Base-by-base conservation (phyloP, 2,113 vertebrate species). In the Psittacula cyanocephala region DNA sequence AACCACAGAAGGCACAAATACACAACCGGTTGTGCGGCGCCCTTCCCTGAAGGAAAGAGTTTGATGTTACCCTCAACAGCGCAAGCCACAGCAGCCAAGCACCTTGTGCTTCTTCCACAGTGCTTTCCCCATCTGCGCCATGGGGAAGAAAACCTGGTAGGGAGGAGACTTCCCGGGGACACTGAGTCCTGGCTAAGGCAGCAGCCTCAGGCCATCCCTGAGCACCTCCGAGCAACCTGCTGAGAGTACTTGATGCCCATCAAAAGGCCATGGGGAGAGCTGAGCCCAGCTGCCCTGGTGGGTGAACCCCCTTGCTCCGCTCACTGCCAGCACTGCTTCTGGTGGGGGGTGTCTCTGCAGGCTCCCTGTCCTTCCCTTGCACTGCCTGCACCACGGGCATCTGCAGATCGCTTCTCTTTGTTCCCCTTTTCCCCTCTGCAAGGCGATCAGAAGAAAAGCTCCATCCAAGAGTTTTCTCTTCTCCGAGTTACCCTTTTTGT, bases 251-350 rank as follows among this genome's bases (percentile, higher is more conserved):
- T 35, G 63, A 8, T 76, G 47, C n/a, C 65, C 63, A n/a, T 31
- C 23, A 46, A 57, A 53, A 57, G 49, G 74, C 22, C 25, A 2
- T 4, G 22, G 25, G 35, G 52, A 85, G 67, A 55, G 44, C 11
- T 49, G 67, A 68, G 10, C 28, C n/a, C 64, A 47, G 1, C 23
- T 72, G 67, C 76, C 39, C 0, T 0, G 9, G 35, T 37, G 80
- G 22, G 57, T 43, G 53, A 81, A 10, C 10, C 2, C 17, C 9
- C 39, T 80, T 0, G 0, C 43, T 49, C 6, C 0, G 31, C 35
- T 55, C 44, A 2, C 15, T 37, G 70, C 23, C 68, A 27, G 70
- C 2, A 0, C 53, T 86, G 69, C 53, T 91, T 4, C 5, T 10
- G 16, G 9, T 14, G 25, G 3, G 3, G 65, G 33, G n/a, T 67